These are phyloP conservation scores for Oligia fasciuncula DNA, from an alignment of 2,888 invertebrate genomes.

Conservation along the genomic window DNA sequence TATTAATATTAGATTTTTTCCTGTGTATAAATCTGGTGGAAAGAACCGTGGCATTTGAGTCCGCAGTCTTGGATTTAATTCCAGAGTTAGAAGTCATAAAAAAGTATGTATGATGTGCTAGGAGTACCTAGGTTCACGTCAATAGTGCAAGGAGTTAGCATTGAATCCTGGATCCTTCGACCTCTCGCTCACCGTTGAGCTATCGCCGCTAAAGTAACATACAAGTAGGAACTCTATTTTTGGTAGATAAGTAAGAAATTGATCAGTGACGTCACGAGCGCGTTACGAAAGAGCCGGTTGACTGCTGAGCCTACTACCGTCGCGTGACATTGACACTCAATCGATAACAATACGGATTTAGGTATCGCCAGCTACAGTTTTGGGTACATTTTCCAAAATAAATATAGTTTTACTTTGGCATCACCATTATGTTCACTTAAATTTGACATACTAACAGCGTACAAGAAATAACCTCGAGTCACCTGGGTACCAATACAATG, in stretches of 20 bases:
- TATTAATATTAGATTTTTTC: not conserved
- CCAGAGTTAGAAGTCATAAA: no score
- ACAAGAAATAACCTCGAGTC: not conserved
- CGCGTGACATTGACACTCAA: slow-evolving; percentile 49
- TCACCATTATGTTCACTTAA: not conserved
- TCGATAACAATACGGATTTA: slow-evolving; percentile 54
- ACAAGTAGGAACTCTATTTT: not conserved
- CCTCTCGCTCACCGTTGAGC: no score
- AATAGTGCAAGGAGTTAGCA: not conserved
- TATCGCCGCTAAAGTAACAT: not conserved
- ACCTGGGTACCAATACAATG: not conserved
- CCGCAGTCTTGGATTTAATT: not conserved
- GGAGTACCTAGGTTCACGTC: not conserved
- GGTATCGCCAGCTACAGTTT: slow-evolving; percentile 10
- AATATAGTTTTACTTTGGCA: not conserved
- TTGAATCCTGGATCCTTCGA: not conserved
- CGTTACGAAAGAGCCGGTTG: slow-evolving; percentile 18
- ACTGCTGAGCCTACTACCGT: slow-evolving; percentile 49
- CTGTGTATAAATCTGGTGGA: slow-evolving; percentile 11
- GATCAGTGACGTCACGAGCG: slow-evolving; percentile 22
- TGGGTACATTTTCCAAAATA: not conserved
- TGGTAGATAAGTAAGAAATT: slow-evolving; percentile 23
- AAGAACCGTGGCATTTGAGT: not conserved
- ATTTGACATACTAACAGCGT: not conserved
- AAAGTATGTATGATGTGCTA: not conserved